Evolutionary conservation across 2,888 invertebrate genomes (phyloP), one percentile per base, ranked within the genome.

Genomic region (Pseudoips prasinana): DNA sequence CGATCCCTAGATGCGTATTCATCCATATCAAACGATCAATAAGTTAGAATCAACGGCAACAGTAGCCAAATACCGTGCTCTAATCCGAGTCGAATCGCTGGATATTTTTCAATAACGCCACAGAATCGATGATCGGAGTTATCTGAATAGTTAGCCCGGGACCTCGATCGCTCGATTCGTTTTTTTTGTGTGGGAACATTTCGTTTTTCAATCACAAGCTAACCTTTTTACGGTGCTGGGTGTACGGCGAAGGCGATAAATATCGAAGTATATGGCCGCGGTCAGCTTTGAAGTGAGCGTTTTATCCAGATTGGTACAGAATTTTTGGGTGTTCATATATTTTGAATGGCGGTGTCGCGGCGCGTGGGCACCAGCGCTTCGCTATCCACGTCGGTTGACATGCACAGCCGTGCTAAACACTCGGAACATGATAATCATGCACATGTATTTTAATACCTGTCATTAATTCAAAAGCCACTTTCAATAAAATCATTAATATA

Each of bases 61-160:
- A 74, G 86, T 84, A 84, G 86, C 84, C 73, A 70, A 78, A 73
- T 69, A 73, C 66, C 73, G 69, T 62, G 58, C 53, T 61, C 64
- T 84, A 84, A 86, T 82, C 85, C 85, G 78, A 73, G 62, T 77
- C 83, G 67, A 84, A 84, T 84, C 77, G 73, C 55, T 65, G 58
- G 69, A 73, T 66, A 69, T 65, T 84, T n/a, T n/a, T 85, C 86
- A 84, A 86, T 85, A 81, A n/a, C n/a, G n/a, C n/a, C n/a, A n/a
- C n/a, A n/a, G n/a, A n/a, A 46, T 51, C 52, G 60, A 53, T 56
- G 48, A 43, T 53, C 53, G 56, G 40, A 46, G n/a, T n/a, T n/a
- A n/a, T n/a, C n/a, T n/a, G n/a, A n/a, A 51, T 58, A 61, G 52
- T 52, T 46, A 35, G 46, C n/a, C n/a, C n/a, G n/a, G 33, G 50